Evolutionary conservation across 92 coral and sea anemone species (phyloP), one percentile per base, ranked within the genome.

Genomic region (Hydrozoanthus gracilis): DNA sequence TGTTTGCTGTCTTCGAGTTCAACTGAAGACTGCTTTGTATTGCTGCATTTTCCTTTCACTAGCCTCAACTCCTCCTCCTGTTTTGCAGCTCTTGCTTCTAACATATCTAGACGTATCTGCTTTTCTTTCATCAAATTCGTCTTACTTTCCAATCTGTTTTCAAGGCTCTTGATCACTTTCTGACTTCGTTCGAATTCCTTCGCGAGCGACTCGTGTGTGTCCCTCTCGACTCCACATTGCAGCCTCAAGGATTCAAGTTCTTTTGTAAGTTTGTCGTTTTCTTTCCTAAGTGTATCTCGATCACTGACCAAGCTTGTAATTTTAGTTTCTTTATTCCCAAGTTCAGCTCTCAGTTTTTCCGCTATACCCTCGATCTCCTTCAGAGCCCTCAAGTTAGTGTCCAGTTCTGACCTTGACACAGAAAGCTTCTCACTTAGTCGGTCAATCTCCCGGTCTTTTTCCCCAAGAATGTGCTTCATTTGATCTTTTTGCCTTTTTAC

Each of bases 371-470:
- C 92, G n/a, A 68, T 87, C 9, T 68, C 89, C 62, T 82, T 88
- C 71, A 92, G 58, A 50, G 86, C 86, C 56, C 69, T 76, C 58
- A 73, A 48, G 11, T 77, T 72, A 9, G 74, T 88, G 45, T 92
- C 89, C 11, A 89, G 62, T 49, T 94, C 95, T 17, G 88, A 82
- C n/a, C 89, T 75, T 11, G 92, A 12, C 8, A 74, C 82, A 15
- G 92, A 86, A 44, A 88, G 44, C 62, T 92, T 94, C 61, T 91
- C 88, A 48, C 76, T 79, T 50, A 83, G 82, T 27, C 93, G 80
- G 62, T 96, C 98, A 16, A 90, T 54, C 51, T 94, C 98, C 49
- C 79, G 82, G 64, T 89, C 94, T 90, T 92, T 97, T 71, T 97
- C 99, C 49, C 94, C 95, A 35, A 95, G 77, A 27, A 88, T 51